These are phyloP conservation scores for Thera obeliscata DNA, from an alignment of 2,888 invertebrate genomes.

Conservation along the genomic window DNA sequence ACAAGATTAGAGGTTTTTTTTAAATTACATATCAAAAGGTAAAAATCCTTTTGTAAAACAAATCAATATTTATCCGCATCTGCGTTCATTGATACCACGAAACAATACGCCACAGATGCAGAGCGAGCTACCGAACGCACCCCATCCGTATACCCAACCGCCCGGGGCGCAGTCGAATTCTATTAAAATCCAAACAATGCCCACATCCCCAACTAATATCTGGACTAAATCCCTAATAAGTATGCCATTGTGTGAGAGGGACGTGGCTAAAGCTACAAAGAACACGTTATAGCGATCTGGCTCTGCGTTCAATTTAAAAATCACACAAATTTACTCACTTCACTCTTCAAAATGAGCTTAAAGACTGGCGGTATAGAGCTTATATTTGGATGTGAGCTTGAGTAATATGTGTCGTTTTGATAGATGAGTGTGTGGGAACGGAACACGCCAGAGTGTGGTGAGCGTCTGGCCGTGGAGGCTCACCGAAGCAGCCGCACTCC, in stretches of 20 bases:
- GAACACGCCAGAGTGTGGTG: slow-evolving; percentile 81
- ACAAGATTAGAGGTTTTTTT: neutral
- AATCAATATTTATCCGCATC: slow-evolving; percentile 44
- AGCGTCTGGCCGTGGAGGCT: slow-evolving; percentile 83
- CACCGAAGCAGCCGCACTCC: slow-evolving; percentile 83
- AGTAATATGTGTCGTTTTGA: slow-evolving; percentile 49
- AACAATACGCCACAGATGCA: slow-evolving; percentile 64
- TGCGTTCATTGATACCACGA: slow-evolving; percentile 45
- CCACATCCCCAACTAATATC: slow-evolving; percentile 84
- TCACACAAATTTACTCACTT: slow-evolving; percentile 23
- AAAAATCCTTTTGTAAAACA: slow-evolving; percentile 28
- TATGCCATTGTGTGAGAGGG: slow-evolving; percentile 85
- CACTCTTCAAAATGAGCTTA: slow-evolving; percentile 40
- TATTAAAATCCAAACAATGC: slow-evolving; percentile 84
- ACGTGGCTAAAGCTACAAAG: slow-evolving; percentile 81
- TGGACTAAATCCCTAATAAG: slow-evolving; percentile 85
- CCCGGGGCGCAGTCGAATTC: slow-evolving; percentile 79
- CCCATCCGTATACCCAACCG: slow-evolving; percentile 66
- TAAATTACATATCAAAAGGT: neutral
- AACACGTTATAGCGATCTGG: slow-evolving; percentile 83
- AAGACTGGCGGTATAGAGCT: slow-evolving; percentile 14
- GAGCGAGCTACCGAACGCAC: slow-evolving; percentile 51
- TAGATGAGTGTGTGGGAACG: slow-evolving; percentile 53
- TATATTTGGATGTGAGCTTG: slow-evolving; percentile 39
- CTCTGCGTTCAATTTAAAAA: slow-evolving; percentile 37